phyloP scores from a whole-genome alignment of 1,140 invertebrate species.

The Polyergus mexicanus region DNA sequence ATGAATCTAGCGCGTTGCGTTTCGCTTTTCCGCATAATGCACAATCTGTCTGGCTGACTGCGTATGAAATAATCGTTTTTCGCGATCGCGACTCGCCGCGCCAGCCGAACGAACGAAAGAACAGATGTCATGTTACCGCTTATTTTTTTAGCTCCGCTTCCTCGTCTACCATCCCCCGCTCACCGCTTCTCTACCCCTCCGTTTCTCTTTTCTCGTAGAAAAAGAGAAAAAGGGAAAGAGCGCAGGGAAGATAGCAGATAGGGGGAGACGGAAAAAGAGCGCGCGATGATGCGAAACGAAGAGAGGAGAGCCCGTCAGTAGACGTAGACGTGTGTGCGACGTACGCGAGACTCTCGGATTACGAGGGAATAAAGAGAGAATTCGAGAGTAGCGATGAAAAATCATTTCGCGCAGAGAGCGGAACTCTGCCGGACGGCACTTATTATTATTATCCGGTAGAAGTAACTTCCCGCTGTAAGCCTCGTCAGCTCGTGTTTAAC shows the following conservation, averaged over 20 bases:
- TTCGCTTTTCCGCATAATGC: slow-evolving; percentile 80
- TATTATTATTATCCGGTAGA: slow-evolving; percentile 69
- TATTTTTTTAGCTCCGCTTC: slow-evolving; percentile 61
- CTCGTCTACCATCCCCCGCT: slow-evolving; percentile 12
- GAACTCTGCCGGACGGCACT: slow-evolving; percentile 59
- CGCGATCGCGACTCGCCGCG: slow-evolving; percentile 76
- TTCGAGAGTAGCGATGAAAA: slow-evolving; percentile 74
- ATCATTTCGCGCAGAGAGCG: slow-evolving; percentile 66
- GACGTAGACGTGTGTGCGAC: slow-evolving; percentile 61
- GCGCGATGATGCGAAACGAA: background rate
- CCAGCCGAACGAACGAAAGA: slow-evolving; percentile 73
- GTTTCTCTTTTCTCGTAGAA: slow-evolving; percentile 64
- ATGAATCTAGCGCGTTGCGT: slow-evolving; percentile 62
- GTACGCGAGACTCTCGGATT: slow-evolving; percentile 68
- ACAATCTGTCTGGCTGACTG: slow-evolving; percentile 75
- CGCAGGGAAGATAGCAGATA: slow-evolving; percentile 27
- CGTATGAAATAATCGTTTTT: slow-evolving; percentile 83
- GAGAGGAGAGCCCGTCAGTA: slow-evolving; percentile 40
- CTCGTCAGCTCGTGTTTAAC: slow-evolving; percentile 54
- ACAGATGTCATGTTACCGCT: slow-evolving; percentile 77
- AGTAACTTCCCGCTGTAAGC: slow-evolving; percentile 58
- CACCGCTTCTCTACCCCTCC: slow-evolving; percentile 55
- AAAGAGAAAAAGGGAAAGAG: slow-evolving; percentile 42
- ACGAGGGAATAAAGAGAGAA: slow-evolving; percentile 70
- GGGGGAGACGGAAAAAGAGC: background rate